A percentile compares a stretch with the other conserved stretches of the same genome.
phyloP scores from a whole-genome alignment of 2,113 vertebrate species.

The Sinocyclocheilus anophthalmus region DNA sequence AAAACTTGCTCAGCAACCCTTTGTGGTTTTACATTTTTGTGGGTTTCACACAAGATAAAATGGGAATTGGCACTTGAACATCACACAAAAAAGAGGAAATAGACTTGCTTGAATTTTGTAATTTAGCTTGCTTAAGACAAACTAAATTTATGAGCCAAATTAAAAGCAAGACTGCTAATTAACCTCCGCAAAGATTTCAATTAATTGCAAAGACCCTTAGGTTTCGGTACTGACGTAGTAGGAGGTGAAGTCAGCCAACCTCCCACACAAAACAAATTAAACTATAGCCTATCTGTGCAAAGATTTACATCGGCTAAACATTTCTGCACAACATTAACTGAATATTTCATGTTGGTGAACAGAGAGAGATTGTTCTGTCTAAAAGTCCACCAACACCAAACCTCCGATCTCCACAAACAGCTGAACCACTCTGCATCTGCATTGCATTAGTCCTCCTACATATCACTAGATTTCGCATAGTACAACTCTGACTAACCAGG shows the following conservation, averaged over 20 bases:
- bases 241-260: not conserved
- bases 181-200: not conserved
- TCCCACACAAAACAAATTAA: conserved; percentile 17
- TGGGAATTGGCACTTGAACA: not conserved
- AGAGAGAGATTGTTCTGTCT: conserved; percentile 31
- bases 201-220: not conserved
- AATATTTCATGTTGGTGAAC: not conserved
- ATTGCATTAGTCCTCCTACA: not conserved
- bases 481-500: not conserved
- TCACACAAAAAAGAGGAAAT: not conserved
- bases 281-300: conserved; percentile 36
- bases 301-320: conserved; percentile 25
- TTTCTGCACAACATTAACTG: conserved; percentile 41
- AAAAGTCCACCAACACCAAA: conserved; percentile 41
- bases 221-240: not conserved
- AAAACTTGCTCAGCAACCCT: not conserved
- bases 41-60: not conserved
- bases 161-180: not conserved
- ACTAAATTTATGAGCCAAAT: not conserved
- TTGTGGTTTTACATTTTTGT: conserved; percentile 10
- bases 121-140: not conserved
- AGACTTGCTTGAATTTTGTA: not conserved
- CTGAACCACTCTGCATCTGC: conserved; percentile 8
- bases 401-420: conserved; percentile 18
- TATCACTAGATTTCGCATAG: not conserved